Conservation (phyloP, 1,140 invertebrate species). For the Liolophura sinensis region DNA sequence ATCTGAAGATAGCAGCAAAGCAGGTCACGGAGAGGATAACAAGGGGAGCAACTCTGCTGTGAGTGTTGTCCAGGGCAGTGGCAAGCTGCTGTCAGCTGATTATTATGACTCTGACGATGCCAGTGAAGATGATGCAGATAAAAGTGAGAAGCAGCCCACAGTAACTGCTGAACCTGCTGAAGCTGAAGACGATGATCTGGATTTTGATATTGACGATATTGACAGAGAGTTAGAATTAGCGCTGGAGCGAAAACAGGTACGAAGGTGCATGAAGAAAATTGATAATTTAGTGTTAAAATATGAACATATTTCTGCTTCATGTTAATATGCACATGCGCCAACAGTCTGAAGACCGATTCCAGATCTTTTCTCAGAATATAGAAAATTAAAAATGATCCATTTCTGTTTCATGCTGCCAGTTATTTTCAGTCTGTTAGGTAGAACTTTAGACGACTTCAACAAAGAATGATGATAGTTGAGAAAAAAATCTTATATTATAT, state of each 20-base stretch:
- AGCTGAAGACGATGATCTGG: constrained; percentile 12
- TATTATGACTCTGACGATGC: not conserved
- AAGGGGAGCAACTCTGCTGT: not conserved
- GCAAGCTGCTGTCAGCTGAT: not conserved
- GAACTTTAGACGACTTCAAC: too few species aligned
- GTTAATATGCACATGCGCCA: too few species aligned
- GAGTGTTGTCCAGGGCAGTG: not conserved
- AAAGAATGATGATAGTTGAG: too few species aligned
- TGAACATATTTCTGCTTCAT: too few species aligned
- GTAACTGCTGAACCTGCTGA: constrained; percentile 47
- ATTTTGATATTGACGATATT: constrained; percentile 52
- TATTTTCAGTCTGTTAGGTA: too few species aligned
- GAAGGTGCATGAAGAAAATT: not conserved
- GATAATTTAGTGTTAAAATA: too few species aligned
- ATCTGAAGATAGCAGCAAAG: too few species aligned
- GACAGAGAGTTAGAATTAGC: constrained; percentile 49
- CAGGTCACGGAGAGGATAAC: not conserved
- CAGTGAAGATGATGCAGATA: constrained; percentile 14
- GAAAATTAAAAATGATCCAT: too few species aligned
- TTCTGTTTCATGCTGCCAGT: too few species aligned
- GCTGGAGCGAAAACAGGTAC: constrained; percentile 44
- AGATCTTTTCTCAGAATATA: too few species aligned
- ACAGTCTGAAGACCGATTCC: too few species aligned
- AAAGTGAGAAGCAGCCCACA: constrained; percentile 22
- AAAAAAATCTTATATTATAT: too few species aligned